Base-by-base conservation (phyloP, 2,113 vertebrate genomes). In the Otis tarda region DNA sequence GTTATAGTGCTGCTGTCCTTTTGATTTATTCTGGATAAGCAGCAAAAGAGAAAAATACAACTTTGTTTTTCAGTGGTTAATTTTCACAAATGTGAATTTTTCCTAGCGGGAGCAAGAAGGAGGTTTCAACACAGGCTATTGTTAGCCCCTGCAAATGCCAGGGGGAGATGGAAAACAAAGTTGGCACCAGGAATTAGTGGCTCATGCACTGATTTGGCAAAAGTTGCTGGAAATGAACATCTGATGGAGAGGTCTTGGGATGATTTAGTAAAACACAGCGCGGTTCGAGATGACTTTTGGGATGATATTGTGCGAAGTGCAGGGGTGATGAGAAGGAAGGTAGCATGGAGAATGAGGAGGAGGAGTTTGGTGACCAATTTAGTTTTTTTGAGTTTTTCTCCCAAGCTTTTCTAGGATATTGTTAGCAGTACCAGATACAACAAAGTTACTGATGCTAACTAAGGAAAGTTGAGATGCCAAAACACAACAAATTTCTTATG, bases 121-220 rank as follows among this genome's bases (percentile, higher is more conserved):
- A 33, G 25, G 61, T 93, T 96, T 96, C 77, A 69, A 67, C 68
- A 80, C 53, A 94, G 83, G 55, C 74, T 94, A 33, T 92, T 94
- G 91, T 89, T 88, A 89, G 82, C 28, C 27, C 77, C 87, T 76
- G 77, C 74, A 87, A 95, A 89, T 84, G 65, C 87, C 87, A 95
- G 93, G 28, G 83, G 83, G 96, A 96, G 95, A 93, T 74, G 81
- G 89, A 93, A 63, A 84, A 83, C 87, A 94, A 94, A 96, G 93
- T 49, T 97, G 94, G 89, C 94, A 94, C 83, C 74, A 69, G 35
- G 89, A 82, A 92, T 92, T 91, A 89, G 91, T 43, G 81, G 37
- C 74, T 87, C 68, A 35, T 87, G 82, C 53, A 57, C 73, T 80
- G 87, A 94, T 94, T 91, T 86, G 89, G 91, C 81, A 87, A 61